Evolutionary conservation across 2,113 vertebrate genomes (phyloP).

Genomic region (Rafetus swinhoei): DNA sequence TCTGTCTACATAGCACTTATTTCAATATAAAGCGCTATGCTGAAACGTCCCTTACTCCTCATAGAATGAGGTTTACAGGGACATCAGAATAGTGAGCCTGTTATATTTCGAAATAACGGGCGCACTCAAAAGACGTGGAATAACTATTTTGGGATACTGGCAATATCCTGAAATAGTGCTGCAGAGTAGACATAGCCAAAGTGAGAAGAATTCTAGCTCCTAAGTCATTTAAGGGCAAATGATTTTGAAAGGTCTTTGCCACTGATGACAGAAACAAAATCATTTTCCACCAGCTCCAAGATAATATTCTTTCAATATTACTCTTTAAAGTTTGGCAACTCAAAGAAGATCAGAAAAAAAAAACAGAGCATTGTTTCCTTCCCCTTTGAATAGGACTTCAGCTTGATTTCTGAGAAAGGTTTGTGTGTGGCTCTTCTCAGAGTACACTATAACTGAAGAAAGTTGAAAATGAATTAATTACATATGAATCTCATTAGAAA

Average conservation of each 20-base stretch:
- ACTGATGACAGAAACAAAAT: slow-evolving; percentile 19
- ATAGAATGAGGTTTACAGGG: too few relatives aligned
- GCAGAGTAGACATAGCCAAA: too few relatives aligned
- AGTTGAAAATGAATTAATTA: neutral
- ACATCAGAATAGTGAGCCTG: too few relatives aligned
- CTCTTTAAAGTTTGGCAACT: slow-evolving; percentile 8
- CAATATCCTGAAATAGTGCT: too few relatives aligned
- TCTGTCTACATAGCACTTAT: too few relatives aligned
- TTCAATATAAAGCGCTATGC: too few relatives aligned
- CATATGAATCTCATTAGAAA: neutral
- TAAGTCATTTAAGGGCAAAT: slow-evolving; percentile 39
- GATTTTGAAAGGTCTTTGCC: slow-evolving; percentile 54
- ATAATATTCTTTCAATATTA: slow-evolving; percentile 27
- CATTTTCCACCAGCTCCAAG: slow-evolving; percentile 30
- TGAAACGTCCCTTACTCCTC: too few relatives aligned
- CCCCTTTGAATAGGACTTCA: neutral
- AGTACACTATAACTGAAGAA: neutral
- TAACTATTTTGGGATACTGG: too few relatives aligned
- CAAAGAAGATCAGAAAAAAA: neutral
- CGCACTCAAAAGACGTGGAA: too few relatives aligned
- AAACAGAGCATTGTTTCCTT: neutral
- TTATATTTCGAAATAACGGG: too few relatives aligned
- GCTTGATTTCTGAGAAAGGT: neutral
- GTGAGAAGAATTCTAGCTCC: slow-evolving; percentile 41
- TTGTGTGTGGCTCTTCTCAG: neutral